Percentiles rank a stretch among this genome's conserved stretches.
phyloP scores from a whole-genome alignment of 2,888 invertebrate species.

The Chrysomela aeneicollis region DNA sequence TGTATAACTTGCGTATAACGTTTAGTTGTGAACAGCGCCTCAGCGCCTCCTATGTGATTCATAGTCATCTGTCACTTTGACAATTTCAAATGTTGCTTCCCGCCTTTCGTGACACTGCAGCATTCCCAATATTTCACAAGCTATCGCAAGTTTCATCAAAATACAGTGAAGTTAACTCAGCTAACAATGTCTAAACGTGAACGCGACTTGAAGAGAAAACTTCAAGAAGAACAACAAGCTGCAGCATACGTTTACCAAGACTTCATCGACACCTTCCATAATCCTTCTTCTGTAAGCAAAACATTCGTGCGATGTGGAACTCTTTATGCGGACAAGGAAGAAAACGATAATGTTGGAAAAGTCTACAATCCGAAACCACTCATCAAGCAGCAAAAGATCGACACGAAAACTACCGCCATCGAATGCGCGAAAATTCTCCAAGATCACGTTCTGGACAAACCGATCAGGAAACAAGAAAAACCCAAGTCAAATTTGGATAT shows the following conservation, averaged over 20 bases:
- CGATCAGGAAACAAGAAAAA: constrained; percentile 75
- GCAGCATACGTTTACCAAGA: constrained; percentile 93
- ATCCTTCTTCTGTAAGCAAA: constrained; percentile 62
- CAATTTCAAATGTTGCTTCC: constrained; percentile 4
- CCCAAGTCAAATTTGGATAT: constrained; percentile 96
- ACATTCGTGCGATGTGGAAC: constrained; percentile 85
- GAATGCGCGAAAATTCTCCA: constrained; percentile 73
- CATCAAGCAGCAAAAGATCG: constrained; percentile 61
- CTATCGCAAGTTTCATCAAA: constrained; percentile 2
- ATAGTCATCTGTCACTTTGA: neutral
- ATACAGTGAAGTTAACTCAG: neutral
- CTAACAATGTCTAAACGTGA: constrained; percentile 22
- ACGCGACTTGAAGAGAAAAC: constrained; percentile 42
- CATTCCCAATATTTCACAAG: constrained; percentile 15
- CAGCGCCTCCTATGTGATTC: too few relatives aligned
- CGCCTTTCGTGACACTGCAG: neutral
- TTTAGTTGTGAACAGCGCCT: too few relatives aligned
- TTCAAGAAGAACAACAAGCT: constrained; percentile 84
- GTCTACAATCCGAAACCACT: constrained; percentile 89
- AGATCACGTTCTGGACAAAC: constrained; percentile 65
- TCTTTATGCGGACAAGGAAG: constrained; percentile 87
- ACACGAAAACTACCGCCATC: constrained; percentile 68
- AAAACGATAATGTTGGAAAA: constrained; percentile 82
- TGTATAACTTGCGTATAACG: too few relatives aligned
- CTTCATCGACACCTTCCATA: constrained; percentile 95